A percentile compares a stretch with the other conserved stretches of the same genome.
Evolutionary conservation across 2,113 vertebrate species (phyloP).

Genomic region (Clinocottus analis): DNA sequence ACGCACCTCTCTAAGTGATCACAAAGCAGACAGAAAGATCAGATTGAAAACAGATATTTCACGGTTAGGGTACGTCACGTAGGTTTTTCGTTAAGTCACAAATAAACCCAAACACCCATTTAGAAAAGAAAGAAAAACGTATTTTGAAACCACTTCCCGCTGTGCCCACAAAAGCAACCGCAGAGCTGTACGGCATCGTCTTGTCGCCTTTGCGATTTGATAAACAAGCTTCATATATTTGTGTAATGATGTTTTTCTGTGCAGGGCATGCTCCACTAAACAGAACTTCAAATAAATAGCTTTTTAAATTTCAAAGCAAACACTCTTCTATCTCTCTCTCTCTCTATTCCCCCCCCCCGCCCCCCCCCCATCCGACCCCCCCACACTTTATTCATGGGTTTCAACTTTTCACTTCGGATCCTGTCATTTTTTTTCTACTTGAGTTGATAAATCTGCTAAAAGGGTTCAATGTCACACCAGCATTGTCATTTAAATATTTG

Average conservation of each 20-base stretch:
- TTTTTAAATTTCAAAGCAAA: constrained; percentile 56
- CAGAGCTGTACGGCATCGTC: constrained; percentile 3
- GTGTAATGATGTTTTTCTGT: constrained; percentile 58
- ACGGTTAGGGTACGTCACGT: not conserved
- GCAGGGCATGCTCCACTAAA: constrained; percentile 39
- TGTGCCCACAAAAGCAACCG: constrained; percentile 37
- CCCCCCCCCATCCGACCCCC: no score
- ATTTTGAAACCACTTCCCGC: constrained; percentile 20
- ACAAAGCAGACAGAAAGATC: not conserved
- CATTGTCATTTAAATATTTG: constrained; percentile 78
- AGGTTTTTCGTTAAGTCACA: constrained; percentile 12
- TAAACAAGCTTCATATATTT: constrained; percentile 59
- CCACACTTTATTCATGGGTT: constrained; percentile 26
- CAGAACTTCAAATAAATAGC: constrained; percentile 53
- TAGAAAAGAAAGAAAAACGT: not conserved
- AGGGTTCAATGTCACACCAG: constrained; percentile 67
- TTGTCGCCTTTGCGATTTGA: constrained; percentile 23
- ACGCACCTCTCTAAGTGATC: not conserved
- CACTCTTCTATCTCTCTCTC: not conserved
- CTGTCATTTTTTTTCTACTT: constrained; percentile 60
- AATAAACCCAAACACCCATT: constrained; percentile 29
- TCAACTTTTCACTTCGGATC: constrained; percentile 59
- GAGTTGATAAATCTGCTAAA: constrained; percentile 68
- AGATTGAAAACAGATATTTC: constrained; percentile 7
- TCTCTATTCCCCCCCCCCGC: no score